A percentile compares a stretch with the other conserved stretches of the same genome.
Evolutionary conservation across 2,888 invertebrate genomes (phyloP).

Genomic region (Phengaris arion): DNA sequence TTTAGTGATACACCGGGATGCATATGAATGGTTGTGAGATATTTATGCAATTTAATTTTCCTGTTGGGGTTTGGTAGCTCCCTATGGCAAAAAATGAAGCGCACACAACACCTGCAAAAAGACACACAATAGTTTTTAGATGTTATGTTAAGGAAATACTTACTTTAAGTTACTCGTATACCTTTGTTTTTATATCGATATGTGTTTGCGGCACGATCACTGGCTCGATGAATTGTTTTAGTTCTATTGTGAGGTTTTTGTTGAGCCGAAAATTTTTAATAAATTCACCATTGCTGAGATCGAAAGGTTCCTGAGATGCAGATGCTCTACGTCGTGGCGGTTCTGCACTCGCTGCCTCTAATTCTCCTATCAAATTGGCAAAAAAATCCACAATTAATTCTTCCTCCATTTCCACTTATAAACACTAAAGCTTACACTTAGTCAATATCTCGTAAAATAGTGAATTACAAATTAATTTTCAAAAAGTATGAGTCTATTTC

Average conservation of each 20-base stretch:
- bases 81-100: not conserved
- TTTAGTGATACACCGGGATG: not conserved
- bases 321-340: not conserved
- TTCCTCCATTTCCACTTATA: no score
- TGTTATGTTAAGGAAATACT: no score
- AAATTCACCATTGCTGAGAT: not conserved
- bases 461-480: no score
- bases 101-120: constrained; percentile 5
- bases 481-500: no score
- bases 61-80: not conserved
- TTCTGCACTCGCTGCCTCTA: not conserved
- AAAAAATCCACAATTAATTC: no score
- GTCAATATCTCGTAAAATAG: no score
- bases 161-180: not conserved
- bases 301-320: not conserved
- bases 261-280: not conserved
- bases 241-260: not conserved
- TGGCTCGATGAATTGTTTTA: not conserved
- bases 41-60: not conserved
- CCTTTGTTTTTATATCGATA: not conserved
- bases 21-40: not conserved
- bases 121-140: no score
- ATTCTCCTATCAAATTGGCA: not conserved
- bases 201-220: not conserved
- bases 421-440: no score